Evolutionary conservation across 2,888 invertebrate genomes (phyloP), one percentile per base, ranked within the genome.

Genomic region (Nebria salina): DNA sequence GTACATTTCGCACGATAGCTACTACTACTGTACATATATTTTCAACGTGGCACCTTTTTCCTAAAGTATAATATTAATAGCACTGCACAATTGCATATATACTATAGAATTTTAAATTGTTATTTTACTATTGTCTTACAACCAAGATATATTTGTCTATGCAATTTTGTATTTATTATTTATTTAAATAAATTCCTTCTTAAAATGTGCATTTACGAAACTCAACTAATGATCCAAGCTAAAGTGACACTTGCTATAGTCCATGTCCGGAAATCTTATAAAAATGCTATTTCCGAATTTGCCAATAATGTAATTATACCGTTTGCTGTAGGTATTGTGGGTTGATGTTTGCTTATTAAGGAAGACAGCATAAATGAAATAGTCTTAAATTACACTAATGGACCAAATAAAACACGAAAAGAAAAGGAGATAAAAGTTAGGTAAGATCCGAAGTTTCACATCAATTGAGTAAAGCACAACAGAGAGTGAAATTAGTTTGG

Each of bases 401-500:
- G 70, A 70, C 25, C 70, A 34, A 70, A 70, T 70, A n/a, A 70
- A 20, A 25, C 70, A 54, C 13, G 20, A 20, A 25, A 25, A 15
- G 70, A 25, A 25, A 68, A 1, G 70, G 26, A 70, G 70, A 70
- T 15, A 25, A 70, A 70, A 70, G 70, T 70, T 70, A 11, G 34
- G 15, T 26, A 25, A 70, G 75, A 70, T 75, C 54, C 41, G n/a
- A 80, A 80, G 66, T 80, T 80, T 75, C 68, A 68, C 79, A 75
- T 80, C 72, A 75, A 80, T 75, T 80, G 80, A 75, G 43, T 75
- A 80, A 80, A 80, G 75, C 80, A 75, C 80, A 80, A 80, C 80
- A 80, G 75, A 80, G 80, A 80, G 80, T 80, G 80, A 80, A 80
- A 80, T 80, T 80, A 80, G 80, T 80, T 80, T 15, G 26, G 66